A percentile compares a stretch with the other conserved stretches of the same genome.
These are phyloP conservation scores for Drosophila cognata DNA, from an alignment of 2,888 invertebrate species.

Conservation along the genomic window DNA sequence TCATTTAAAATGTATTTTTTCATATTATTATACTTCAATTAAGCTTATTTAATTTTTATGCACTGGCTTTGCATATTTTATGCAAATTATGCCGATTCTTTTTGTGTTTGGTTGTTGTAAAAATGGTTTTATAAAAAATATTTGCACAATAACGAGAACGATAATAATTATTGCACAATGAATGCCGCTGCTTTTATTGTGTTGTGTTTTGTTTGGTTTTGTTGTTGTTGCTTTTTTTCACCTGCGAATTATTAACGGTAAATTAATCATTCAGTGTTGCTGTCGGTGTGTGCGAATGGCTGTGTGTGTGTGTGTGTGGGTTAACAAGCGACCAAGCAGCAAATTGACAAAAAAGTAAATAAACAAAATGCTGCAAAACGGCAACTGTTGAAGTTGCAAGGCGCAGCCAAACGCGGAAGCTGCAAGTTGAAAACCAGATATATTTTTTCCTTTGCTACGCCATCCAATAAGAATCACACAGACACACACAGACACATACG, in stretches of 20 bases:
- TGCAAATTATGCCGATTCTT: slow-evolving; percentile 15
- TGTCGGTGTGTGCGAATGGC: slow-evolving; percentile 5
- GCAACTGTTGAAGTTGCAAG: slow-evolving; percentile 69
- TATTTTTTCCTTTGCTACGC: slow-evolving; percentile 56
- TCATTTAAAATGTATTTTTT: slow-evolving; percentile 10
- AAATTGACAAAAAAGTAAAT: slow-evolving; percentile 73
- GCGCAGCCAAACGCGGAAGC: slow-evolving; percentile 69
- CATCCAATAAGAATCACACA: slow-evolving; percentile 71
- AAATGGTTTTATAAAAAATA: slow-evolving; percentile 56
- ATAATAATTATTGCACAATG: slow-evolving; percentile 65
- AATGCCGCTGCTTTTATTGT: slow-evolving; percentile 48
- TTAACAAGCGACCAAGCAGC: slow-evolving; percentile 59
- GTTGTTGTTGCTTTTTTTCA: slow-evolving; percentile 41
- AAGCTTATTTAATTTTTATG: slow-evolving; percentile 17
- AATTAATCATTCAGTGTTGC: slow-evolving; percentile 68
- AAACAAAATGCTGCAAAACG: slow-evolving; percentile 63
- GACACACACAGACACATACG: slow-evolving; percentile 15
- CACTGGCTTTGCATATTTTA: slow-evolving; percentile 10
- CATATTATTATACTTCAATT: background rate
- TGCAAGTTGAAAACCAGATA: slow-evolving; percentile 72
- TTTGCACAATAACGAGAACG: slow-evolving; percentile 54
- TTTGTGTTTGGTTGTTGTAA: slow-evolving; percentile 44
- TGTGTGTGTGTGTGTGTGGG: slow-evolving; percentile 38
- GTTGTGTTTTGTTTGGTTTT: slow-evolving; percentile 24
- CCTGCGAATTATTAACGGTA: slow-evolving; percentile 77